Percentiles rank a stretch among this genome's conserved stretches.
Conservation (phyloP, 2,113 vertebrate genomes). For the Speoplatyrhinus poulsoni region DNA sequence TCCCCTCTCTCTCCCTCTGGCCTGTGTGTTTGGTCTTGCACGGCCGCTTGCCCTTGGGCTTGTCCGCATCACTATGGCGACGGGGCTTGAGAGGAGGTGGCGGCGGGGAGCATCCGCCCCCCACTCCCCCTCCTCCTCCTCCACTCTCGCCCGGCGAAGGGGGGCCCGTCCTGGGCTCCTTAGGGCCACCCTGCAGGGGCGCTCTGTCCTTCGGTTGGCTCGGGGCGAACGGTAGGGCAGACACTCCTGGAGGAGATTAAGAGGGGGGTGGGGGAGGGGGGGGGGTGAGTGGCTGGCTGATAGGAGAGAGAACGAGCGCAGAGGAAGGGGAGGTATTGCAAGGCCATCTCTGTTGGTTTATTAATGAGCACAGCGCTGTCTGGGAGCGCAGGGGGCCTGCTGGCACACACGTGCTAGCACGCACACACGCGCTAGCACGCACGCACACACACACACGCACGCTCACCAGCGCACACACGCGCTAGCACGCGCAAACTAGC, state of each 20-base stretch:
- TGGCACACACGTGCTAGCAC: constrained; percentile 22
- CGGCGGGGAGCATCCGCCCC: constrained; percentile 67
- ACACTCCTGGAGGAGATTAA: constrained; percentile 75
- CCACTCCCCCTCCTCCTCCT: constrained; percentile 72
- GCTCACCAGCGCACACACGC: too few species aligned
- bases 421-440: too few species aligned
- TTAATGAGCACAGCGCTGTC: constrained; percentile 73
- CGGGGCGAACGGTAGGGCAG: constrained; percentile 72
- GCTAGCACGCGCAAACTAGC: too few species aligned
- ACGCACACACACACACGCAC: too few species aligned
- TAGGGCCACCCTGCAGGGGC: constrained; percentile 59
- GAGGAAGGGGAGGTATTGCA: constrained; percentile 68
- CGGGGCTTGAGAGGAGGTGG: constrained; percentile 83
- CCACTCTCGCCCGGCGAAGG: constrained; percentile 44
- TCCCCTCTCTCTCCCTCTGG: constrained; percentile 82
- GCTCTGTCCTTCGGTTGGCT: constrained; percentile 68
- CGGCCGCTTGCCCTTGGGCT: constrained; percentile 97
- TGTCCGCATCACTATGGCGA: constrained; percentile 90
- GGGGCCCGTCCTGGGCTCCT: constrained; percentile 75
- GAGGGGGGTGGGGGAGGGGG: neutral
- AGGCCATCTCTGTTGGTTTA: constrained; percentile 75
- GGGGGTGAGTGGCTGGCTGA: constrained; percentile 39
- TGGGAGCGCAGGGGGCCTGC: constrained; percentile 64
- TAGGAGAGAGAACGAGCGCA: constrained; percentile 22
- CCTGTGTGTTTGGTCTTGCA: constrained; percentile 98